Evolutionary conservation across 1,140 invertebrate species (phyloP).

Genomic region (Dendrolimus punctatus): DNA sequence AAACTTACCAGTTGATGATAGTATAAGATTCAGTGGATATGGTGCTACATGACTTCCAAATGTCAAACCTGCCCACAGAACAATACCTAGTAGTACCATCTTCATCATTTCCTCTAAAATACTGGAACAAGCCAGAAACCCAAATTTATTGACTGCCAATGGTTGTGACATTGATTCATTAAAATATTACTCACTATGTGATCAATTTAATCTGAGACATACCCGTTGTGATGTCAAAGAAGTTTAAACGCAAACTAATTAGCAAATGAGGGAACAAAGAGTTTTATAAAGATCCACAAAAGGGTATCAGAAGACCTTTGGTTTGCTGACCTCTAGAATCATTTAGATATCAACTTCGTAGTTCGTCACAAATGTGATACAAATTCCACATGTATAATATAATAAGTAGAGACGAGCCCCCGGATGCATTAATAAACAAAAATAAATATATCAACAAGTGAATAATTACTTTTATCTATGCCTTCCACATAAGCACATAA

Average conservation of each 20-base stretch:
- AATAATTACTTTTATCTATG: not conserved
- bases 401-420: slow-evolving; percentile 35
- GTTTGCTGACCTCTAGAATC: slow-evolving; percentile 30
- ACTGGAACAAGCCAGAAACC: slow-evolving; percentile 41
- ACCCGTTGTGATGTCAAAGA: slow-evolving; percentile 13
- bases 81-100: slow-evolving; percentile 58
- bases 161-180: too few species aligned
- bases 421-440: slow-evolving; percentile 13
- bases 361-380: slow-evolving; percentile 16
- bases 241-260: slow-evolving; percentile 32
- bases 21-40: slow-evolving; percentile 59
- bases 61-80: slow-evolving; percentile 62
- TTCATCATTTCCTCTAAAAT: slow-evolving; percentile 69
- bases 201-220: slow-evolving; percentile 2
- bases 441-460: slow-evolving; percentile 2
- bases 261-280: slow-evolving; percentile 24
- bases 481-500: too few species aligned
- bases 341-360: slow-evolving; percentile 26
- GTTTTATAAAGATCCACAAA: slow-evolving; percentile 34
- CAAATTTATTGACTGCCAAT: slow-evolving; percentile 8
- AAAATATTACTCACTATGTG: too few species aligned
- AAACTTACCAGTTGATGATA: slow-evolving; percentile 38
- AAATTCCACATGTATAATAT: slow-evolving; percentile 5
- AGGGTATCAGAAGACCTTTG: slow-evolving; percentile 41
- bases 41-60: slow-evolving; percentile 63